Conservation (phyloP, 2,888 invertebrate species). For the Yponomeuta malinellus region DNA sequence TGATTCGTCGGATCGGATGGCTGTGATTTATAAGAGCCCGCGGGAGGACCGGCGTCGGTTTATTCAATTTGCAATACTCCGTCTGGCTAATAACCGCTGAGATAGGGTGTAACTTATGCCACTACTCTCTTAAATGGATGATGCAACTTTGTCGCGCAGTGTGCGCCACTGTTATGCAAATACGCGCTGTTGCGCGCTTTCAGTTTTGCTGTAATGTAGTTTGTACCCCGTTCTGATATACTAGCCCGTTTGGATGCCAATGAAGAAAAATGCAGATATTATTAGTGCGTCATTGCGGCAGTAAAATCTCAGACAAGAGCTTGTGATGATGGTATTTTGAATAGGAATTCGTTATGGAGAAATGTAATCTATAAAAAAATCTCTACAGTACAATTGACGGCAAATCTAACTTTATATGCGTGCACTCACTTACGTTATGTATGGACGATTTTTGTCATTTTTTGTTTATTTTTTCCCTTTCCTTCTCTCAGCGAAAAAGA, state of each 20-base stretch:
- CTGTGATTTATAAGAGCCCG: constrained; percentile 30
- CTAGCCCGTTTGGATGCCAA: neutral
- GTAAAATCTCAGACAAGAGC: no score
- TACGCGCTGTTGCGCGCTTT: neutral
- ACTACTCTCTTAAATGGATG: neutral
- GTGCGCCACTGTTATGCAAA: neutral
- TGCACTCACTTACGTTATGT: no score
- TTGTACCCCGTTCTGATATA: neutral
- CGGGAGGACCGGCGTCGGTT: constrained; percentile 29
- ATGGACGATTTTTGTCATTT: no score
- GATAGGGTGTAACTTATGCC: constrained; percentile 12
- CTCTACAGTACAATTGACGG: neutral
- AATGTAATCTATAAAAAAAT: neutral
- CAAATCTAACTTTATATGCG: no score
- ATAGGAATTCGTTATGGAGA: no score
- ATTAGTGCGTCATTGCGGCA: neutral
- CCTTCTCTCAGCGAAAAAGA: no score
- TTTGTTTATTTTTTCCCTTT: no score
- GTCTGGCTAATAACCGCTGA: constrained; percentile 20
- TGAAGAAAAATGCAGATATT: neutral
- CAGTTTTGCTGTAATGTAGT: neutral
- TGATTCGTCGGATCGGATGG: constrained; percentile 26
- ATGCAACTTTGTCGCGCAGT: neutral
- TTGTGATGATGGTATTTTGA: no score
- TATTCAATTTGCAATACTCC: constrained; percentile 33